Percentiles rank a stretch among this genome's conserved stretches.
phyloP scores from a whole-genome alignment of 92 coral and sea anemone species.

The Galaxea fascicularis region DNA sequence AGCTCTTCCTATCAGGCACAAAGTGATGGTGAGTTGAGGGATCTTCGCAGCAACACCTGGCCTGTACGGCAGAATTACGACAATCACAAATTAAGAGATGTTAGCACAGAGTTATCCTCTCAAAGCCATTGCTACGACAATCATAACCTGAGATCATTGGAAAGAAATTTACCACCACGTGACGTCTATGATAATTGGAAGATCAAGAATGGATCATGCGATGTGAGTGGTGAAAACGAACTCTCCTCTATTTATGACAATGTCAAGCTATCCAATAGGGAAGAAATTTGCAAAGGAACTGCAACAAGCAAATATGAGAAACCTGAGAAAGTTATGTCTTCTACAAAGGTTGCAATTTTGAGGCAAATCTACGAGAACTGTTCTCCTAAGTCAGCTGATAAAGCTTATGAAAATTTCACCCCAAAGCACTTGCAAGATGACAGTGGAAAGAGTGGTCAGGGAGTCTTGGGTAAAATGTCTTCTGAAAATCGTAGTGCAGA shows the following conservation, averaged over 20 bases:
- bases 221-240: background rate
- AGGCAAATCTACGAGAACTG: constrained; percentile 26
- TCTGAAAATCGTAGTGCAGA: constrained; percentile 18
- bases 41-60: constrained; percentile 11
- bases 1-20: background rate
- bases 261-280: constrained; percentile 25
- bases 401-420: constrained; percentile 50
- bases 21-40: background rate
- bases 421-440: constrained; percentile 31
- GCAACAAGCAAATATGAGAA: background rate
- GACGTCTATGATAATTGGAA: constrained; percentile 54
- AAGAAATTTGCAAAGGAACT: background rate
- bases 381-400: background rate
- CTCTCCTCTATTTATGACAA: constrained; percentile 54
- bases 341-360: background rate
- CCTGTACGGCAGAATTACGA: constrained; percentile 45
- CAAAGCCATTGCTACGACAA: constrained; percentile 40
- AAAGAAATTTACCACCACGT: background rate
- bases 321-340: background rate
- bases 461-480: background rate
- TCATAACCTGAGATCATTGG: constrained; percentile 27
- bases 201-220: background rate
- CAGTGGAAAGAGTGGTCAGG: background rate
- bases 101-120: background rate
- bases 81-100: constrained; percentile 40